These are phyloP conservation scores for Belonocnema kinseyi DNA, from an alignment of 1,140 invertebrate species.

Conservation along the genomic window DNA sequence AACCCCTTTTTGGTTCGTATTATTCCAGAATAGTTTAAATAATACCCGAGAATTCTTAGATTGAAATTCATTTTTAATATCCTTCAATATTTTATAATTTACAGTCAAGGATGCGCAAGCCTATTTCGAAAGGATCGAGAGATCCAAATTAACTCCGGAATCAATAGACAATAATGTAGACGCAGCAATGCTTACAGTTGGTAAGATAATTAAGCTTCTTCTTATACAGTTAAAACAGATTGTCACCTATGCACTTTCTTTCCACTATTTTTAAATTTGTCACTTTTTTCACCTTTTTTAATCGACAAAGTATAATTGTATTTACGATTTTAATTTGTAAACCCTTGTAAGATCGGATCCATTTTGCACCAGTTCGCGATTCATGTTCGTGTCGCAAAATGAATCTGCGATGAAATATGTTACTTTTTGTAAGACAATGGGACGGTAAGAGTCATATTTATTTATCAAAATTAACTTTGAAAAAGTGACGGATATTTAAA, in stretches of 20 bases:
- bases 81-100: constrained; percentile 21
- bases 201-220: constrained; percentile 58
- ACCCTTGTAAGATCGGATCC: too few species aligned
- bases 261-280: too few species aligned
- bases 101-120: constrained; percentile 67
- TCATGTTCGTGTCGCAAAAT: too few species aligned
- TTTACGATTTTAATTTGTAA: too few species aligned
- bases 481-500: too few species aligned
- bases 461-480: too few species aligned
- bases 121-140: constrained; percentile 61
- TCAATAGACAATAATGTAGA: constrained; percentile 53
- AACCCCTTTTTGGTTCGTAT: constrained; percentile 76
- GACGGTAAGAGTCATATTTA: too few species aligned
- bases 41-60: background rate
- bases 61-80: constrained; percentile 1
- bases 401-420: constrained; percentile 20
- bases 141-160: constrained; percentile 48
- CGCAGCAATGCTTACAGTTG: constrained; percentile 60
- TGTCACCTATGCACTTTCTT: too few species aligned
- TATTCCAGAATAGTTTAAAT: constrained; percentile 15
- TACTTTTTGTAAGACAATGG: background rate
- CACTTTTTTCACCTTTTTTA: too few species aligned
- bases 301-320: too few species aligned
- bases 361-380: too few species aligned
- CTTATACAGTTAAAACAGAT: constrained; percentile 30